Conservation (phyloP, 2,888 invertebrate species). For the Darwinula stevensoni region DNA sequence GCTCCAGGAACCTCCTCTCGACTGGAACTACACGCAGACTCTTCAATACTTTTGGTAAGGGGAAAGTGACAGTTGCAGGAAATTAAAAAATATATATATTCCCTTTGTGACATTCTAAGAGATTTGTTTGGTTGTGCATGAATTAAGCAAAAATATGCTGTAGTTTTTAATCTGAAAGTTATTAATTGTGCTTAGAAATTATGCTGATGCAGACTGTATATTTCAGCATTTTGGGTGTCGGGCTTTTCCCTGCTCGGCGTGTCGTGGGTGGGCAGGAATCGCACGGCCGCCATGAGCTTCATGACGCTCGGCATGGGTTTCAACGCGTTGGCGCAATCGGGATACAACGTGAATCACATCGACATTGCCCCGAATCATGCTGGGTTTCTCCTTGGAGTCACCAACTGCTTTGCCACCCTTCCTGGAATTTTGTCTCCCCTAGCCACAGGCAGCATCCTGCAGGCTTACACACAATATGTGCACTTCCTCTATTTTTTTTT, state of each 20-base stretch:
- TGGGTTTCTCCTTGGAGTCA: constrained; percentile 19
- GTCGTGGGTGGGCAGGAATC: neutral
- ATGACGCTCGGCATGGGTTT: neutral
- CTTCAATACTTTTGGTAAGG: neutral
- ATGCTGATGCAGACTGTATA: too few relatives aligned
- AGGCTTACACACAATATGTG: too few relatives aligned
- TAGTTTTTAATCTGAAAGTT: too few relatives aligned
- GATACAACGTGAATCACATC: constrained; percentile 19
- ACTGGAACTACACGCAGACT: neutral
- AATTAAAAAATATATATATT: too few relatives aligned
- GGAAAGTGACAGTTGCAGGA: neutral
- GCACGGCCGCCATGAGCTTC: neutral
- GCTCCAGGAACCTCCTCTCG: neutral
- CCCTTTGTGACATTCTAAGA: too few relatives aligned
- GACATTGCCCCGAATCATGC: constrained; percentile 20
- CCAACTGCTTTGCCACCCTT: constrained; percentile 18
- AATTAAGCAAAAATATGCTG: too few relatives aligned
- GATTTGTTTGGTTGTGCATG: too few relatives aligned
- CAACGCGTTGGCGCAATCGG: constrained; percentile 10
- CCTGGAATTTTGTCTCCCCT: constrained; percentile 18
- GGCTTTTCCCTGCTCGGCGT: neutral
- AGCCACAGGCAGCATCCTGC: neutral
- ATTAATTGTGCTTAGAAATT: too few relatives aligned
- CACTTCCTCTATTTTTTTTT: too few relatives aligned
- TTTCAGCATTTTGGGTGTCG: neutral